phyloP scores from a whole-genome alignment of 1,140 invertebrate species.

The Augochlora pura region DNA sequence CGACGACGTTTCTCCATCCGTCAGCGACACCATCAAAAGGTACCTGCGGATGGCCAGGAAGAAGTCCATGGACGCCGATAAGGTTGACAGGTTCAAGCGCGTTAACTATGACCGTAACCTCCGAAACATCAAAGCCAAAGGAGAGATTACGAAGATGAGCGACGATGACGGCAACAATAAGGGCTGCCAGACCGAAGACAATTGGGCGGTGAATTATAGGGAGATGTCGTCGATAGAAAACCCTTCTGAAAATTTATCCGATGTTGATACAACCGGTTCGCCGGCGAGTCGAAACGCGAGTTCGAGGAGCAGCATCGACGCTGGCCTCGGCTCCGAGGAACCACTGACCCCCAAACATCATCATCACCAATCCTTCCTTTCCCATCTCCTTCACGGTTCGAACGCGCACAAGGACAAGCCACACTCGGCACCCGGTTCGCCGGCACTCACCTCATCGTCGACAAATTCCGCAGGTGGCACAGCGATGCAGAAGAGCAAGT shows the following conservation, averaged over 20 bases:
- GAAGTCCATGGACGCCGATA: conserved; percentile 90
- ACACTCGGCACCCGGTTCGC: conserved; percentile 77
- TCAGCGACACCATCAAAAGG: conserved; percentile 91
- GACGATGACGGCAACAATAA: conserved; percentile 87
- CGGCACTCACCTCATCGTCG: conserved; percentile 78
- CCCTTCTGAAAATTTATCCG: conserved; percentile 73
- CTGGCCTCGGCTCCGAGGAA: conserved; percentile 77
- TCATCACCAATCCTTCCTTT: conserved; percentile 84
- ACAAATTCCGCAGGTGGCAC: conserved; percentile 80
- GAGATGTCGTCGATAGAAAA: conserved; percentile 67
- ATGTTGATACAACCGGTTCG: conserved; percentile 79
- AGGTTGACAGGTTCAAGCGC: conserved; percentile 90
- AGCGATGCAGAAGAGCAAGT: conserved; percentile 93
- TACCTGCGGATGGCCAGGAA: conserved; percentile 92
- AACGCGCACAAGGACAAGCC: conserved; percentile 80
- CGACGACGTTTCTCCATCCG: conserved; percentile 91
- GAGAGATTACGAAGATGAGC: conserved; percentile 86
- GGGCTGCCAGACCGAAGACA: conserved; percentile 87
- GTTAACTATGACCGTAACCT: conserved; percentile 94
- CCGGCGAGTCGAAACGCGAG: conserved; percentile 79
- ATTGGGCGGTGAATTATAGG: conserved; percentile 83
- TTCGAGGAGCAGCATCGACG: conserved; percentile 81
- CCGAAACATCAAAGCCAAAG: conserved; percentile 90
- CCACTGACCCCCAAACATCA: conserved; percentile 80
- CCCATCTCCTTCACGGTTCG: conserved; percentile 84